Conservation (phyloP, 2,113 vertebrate genomes). For the Solea senegalensis region DNA sequence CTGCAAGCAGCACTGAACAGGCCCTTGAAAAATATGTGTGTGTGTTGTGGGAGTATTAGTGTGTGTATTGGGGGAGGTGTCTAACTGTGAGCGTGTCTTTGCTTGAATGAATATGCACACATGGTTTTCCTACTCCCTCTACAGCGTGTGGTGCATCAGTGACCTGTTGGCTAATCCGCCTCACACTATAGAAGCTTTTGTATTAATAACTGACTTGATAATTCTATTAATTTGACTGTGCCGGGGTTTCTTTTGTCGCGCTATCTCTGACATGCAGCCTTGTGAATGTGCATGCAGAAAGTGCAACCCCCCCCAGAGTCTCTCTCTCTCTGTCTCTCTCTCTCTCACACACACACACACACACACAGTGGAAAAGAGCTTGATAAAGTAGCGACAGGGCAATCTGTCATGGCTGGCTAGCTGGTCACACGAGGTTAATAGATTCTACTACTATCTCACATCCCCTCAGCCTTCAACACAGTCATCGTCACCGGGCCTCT, state of each 20-base stretch:
- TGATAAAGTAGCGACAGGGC: constrained; percentile 59
- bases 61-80: neutral
- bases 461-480: constrained; percentile 48
- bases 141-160: constrained; percentile 35
- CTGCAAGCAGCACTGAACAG: neutral
- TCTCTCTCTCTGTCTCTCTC: neutral
- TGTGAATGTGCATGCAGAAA: constrained; percentile 42
- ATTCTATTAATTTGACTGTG: constrained; percentile 78
- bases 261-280: constrained; percentile 77
- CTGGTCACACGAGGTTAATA: constrained; percentile 76
- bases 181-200: constrained; percentile 53
- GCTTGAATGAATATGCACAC: constrained; percentile 6
- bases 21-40: neutral
- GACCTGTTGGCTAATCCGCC: constrained; percentile 61
- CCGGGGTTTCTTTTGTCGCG: constrained; percentile 68
- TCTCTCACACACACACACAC: constrained; percentile 12
- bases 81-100: neutral
- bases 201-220: constrained; percentile 75
- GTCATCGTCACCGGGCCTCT: constrained; percentile 51
- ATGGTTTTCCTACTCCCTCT: neutral
- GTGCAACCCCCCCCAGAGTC: constrained; percentile 24
- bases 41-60: neutral
- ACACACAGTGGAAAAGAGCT: constrained; percentile 13
- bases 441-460: constrained; percentile 62
- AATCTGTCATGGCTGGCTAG: constrained; percentile 73